A percentile compares a stretch with the other conserved stretches of the same genome.
These are phyloP conservation scores for Brachyopa scutellaris DNA, from an alignment of 2,888 invertebrate genomes.

Conservation along the genomic window DNA sequence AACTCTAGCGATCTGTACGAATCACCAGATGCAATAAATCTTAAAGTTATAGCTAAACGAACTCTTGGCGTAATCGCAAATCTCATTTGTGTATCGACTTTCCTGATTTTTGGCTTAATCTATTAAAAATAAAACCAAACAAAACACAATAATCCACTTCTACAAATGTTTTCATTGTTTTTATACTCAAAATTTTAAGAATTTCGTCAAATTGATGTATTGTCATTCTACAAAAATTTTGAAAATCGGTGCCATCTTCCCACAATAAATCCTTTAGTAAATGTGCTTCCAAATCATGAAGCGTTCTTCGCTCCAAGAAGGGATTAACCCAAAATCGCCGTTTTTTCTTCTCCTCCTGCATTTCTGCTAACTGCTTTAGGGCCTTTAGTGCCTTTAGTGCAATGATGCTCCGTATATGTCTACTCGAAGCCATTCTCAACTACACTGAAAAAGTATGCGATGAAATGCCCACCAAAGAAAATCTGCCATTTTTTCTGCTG, in stretches of 20 bases:
- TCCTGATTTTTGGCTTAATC: too few species aligned
- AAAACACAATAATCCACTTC: too few species aligned
- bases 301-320: background rate
- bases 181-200: background rate
- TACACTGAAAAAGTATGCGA: too few species aligned
- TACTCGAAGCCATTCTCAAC: too few species aligned
- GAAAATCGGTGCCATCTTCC: background rate
- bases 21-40: background rate
- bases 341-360: background rate
- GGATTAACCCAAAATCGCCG: background rate
- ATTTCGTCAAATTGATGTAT: background rate
- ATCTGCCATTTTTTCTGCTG: too few species aligned
- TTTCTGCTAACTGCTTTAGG: too few species aligned
- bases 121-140: too few species aligned
- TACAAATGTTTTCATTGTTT: too few species aligned
- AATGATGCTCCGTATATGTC: too few species aligned
- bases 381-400: too few species aligned
- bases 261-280: too few species aligned
- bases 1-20: conserved; percentile 6
- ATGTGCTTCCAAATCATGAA: background rate
- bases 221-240: background rate
- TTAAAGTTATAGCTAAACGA: background rate
- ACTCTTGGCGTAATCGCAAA: conserved; percentile 9
- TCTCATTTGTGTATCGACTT: background rate
- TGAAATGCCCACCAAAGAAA: background rate